Evolutionary conservation across 92 coral and sea anemone species (phyloP).

Genomic region (Paramuricea clavata): DNA sequence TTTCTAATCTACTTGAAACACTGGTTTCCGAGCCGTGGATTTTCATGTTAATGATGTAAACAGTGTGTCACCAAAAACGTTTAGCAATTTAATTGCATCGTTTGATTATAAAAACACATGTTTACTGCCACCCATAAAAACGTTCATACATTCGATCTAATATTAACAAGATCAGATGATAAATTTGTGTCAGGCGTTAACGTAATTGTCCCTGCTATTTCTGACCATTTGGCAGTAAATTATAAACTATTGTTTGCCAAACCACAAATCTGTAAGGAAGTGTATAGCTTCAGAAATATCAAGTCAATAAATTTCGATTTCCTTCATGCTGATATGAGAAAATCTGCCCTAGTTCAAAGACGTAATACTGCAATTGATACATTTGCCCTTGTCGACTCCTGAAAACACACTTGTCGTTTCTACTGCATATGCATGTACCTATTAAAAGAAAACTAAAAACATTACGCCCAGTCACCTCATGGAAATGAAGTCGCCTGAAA

Average conservation of each 20-base stretch:
- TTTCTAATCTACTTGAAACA: neutral
- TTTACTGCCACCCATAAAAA: neutral
- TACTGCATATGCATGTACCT: too few relatives aligned
- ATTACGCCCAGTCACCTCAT: too few relatives aligned
- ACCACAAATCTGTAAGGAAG: too few relatives aligned
- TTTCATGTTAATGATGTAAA: neutral
- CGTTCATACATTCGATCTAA: neutral
- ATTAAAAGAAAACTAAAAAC: too few relatives aligned
- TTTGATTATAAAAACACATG: neutral
- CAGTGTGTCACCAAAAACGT: neutral
- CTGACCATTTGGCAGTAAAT: too few relatives aligned
- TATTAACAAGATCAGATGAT: neutral
- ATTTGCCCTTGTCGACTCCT: neutral
- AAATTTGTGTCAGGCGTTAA: too few relatives aligned
- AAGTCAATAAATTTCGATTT: too few relatives aligned
- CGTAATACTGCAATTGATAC: neutral
- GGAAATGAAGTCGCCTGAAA: too few relatives aligned
- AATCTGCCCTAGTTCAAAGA: neutral
- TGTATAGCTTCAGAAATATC: too few relatives aligned
- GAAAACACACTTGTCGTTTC: constrained; percentile 7
- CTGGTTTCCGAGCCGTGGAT: neutral
- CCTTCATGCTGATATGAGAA: constrained; percentile 4
- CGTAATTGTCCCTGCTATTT: too few relatives aligned
- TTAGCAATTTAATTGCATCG: neutral
- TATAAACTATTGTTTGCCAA: too few relatives aligned